Evolutionary conservation across 2,113 vertebrate genomes (phyloP), one percentile per base, ranked within the genome.

Genomic region (Oxyura jamaicensis): DNA sequence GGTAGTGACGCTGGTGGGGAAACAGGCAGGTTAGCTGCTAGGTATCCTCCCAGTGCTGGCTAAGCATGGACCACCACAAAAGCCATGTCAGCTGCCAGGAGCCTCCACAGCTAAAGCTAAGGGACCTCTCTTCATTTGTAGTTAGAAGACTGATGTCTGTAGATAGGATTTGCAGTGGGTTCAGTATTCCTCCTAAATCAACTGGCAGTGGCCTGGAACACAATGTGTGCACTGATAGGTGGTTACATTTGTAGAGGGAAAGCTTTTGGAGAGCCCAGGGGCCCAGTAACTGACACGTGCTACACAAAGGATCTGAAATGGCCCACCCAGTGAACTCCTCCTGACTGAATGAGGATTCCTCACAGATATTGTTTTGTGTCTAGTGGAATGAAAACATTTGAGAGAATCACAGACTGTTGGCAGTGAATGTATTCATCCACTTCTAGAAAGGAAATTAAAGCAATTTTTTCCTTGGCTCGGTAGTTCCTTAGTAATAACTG

Each of bases 381-480:
- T 69, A 66, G 19, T 60, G 69, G 52, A 78, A 86, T 28, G 28
- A 91, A 87, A 91, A 52, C 13, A 11, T 91, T 55, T 50, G 56
- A 90, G 31, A 85, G 55, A 77, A 86, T 72, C 33, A 31, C 20
- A 65, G 31, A 77, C 39, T 44, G 18, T 26, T 83, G 26, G 71
- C 59, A 33, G 59, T 0, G 0, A 86, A 68, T 44, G 2, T 90
- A 53, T 88, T 81, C 6, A 68, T 42, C 31, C 20, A 55, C 83
- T 94, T 91, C 44, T 76, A 71, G 80, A 62, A 68, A 65, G 26
- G 58, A 84, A 94, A 92, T 79, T 6, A 82, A 35, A 84, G 26
- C 13, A 82, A 21, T 69, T 68, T 62, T 91, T 78, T 16, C 20
- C 23, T 13, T 36, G 60, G 23, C 48, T 91, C 23, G 31, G 48